Evolutionary conservation across 92 coral and sea anemone genomes (phyloP).

Genomic region (Virgularia gustaviana): DNA sequence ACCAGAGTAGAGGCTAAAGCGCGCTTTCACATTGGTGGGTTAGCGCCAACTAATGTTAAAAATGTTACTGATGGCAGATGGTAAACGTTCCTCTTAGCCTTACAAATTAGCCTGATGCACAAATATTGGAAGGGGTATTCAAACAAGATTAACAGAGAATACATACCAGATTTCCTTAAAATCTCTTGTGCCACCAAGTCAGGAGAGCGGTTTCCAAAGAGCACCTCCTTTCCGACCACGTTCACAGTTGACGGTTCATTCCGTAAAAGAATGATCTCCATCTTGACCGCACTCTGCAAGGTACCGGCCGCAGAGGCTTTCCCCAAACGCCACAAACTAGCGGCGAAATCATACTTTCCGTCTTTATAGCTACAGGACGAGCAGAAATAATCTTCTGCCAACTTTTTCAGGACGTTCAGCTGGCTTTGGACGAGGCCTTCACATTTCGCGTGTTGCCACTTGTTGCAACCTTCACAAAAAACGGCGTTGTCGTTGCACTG

Average conservation of each 20-base stretch:
- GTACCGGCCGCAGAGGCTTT: background rate
- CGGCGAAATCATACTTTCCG: background rate
- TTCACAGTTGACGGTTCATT: background rate
- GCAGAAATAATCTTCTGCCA: background rate
- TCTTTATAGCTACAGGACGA: background rate
- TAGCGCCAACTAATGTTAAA: no score
- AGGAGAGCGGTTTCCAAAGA: background rate
- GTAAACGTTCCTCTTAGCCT: no score
- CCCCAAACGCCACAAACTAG: background rate
- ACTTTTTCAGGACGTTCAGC: background rate
- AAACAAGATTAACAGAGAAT: no score
- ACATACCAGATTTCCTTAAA: background rate
- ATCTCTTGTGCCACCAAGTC: background rate
- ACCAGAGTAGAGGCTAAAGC: no score
- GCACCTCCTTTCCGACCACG: background rate
- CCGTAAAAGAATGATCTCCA: background rate
- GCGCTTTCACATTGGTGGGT: no score
- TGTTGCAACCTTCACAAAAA: background rate
- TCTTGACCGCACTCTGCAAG: background rate
- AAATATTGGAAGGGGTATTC: no score
- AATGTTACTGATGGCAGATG: no score
- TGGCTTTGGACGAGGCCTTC: background rate
- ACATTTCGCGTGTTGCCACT: no score
- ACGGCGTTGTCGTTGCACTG: conserved; percentile 6
- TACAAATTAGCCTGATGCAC: no score